Conservation (phyloP, 2,113 vertebrate species). For the Porphyrio hochstetteri region DNA sequence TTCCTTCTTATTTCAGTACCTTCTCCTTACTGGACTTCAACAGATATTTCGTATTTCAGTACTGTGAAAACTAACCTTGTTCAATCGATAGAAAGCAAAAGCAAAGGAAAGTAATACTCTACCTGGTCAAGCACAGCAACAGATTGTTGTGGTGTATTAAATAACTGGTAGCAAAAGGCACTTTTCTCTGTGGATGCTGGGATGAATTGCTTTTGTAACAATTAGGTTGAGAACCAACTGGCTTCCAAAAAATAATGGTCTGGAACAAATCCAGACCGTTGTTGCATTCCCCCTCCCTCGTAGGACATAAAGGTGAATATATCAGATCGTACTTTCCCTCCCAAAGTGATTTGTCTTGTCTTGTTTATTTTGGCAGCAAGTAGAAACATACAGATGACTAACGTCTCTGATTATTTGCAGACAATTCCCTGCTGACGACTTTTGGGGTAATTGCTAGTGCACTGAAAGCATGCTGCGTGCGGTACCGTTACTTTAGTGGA, state of each 20-base stretch:
- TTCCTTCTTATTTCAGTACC: background rate
- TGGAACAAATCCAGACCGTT: background rate
- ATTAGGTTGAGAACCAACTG: background rate
- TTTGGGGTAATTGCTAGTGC: slow-evolving; percentile 82
- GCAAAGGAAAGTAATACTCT: background rate
- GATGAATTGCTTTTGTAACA: background rate
- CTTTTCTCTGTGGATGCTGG: background rate
- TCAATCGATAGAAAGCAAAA: background rate
- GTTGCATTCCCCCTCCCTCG: background rate
- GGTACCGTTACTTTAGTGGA: slow-evolving; percentile 65
- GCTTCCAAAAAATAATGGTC: background rate
- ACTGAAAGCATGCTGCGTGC: slow-evolving; percentile 73
- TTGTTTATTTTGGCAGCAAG: background rate
- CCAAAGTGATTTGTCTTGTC: background rate
- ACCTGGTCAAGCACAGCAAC: background rate
- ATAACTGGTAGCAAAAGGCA: background rate
- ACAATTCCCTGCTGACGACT: slow-evolving; percentile 76
- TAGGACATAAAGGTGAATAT: background rate
- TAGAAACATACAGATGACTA: background rate
- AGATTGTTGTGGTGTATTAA: background rate
- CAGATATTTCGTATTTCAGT: background rate
- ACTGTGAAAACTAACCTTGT: background rate
- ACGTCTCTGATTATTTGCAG: slow-evolving; percentile 53
- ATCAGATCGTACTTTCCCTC: background rate
- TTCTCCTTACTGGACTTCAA: background rate